Evolutionary conservation across 2,113 vertebrate species (phyloP).

Genomic region (Callithrix jacchus): DNA sequence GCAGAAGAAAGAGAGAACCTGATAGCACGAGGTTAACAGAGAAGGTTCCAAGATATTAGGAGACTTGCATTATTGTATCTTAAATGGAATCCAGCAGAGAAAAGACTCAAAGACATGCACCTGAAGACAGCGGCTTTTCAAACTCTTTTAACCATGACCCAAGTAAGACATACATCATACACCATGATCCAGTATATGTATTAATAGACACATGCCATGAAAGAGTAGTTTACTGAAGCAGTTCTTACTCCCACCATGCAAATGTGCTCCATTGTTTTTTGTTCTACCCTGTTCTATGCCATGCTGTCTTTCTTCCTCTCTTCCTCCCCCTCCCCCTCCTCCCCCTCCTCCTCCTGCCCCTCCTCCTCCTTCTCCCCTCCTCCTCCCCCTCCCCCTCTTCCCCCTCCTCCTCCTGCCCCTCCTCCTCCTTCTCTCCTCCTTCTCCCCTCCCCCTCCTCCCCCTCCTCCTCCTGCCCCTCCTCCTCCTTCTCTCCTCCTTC

Average conservation of each 20-base stretch:
- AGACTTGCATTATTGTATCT: background rate
- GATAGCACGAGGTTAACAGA: no score
- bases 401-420: fast-evolving
- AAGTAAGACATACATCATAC: background rate
- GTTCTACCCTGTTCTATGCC: background rate
- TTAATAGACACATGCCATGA: fast-evolving
- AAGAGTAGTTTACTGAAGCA: background rate
- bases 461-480: fast-evolving
- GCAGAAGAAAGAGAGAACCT: background rate
- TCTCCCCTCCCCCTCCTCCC: background rate
- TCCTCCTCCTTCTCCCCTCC: no score
- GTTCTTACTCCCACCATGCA: background rate
- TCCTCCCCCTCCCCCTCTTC: background rate
- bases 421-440: no score
- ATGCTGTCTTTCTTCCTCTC: background rate
- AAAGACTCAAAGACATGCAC: background rate
- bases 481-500: no score
- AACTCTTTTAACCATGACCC: background rate
- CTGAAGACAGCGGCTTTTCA: background rate
- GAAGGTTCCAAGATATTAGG: fast-evolving
- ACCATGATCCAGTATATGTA: fast-evolving
- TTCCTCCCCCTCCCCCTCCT: background rate
- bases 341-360: fast-evolving
- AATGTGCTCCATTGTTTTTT: background rate
- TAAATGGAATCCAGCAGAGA: background rate